Conservation (phyloP, 1,140 invertebrate species). For the Medauroidea extradentata region DNA sequence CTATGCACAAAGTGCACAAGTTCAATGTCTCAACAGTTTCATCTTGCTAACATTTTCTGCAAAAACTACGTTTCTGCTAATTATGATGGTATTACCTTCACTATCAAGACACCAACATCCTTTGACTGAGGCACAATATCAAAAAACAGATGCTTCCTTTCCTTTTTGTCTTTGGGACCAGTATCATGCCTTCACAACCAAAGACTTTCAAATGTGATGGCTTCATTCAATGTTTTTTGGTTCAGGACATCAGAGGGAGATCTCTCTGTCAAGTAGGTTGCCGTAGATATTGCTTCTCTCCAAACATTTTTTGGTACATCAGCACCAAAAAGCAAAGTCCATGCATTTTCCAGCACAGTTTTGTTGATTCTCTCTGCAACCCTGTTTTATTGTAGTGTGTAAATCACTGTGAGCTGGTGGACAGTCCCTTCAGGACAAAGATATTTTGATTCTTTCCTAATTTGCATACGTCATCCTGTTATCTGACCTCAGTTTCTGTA, state of each 20-base stretch:
- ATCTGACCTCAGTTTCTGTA: slow-evolving; percentile 34
- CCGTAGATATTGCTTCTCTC: slow-evolving; percentile 44
- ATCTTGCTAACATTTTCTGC: slow-evolving; percentile 21
- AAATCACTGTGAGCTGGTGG: slow-evolving; percentile 24
- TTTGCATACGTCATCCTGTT: slow-evolving; percentile 36
- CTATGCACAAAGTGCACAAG: too few species aligned
- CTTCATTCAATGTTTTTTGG: slow-evolving; percentile 1
- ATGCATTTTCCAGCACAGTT: slow-evolving; percentile 38
- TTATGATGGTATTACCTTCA: slow-evolving; percentile 16
- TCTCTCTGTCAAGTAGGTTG: slow-evolving; percentile 41
- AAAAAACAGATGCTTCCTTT: slow-evolving; percentile 6
- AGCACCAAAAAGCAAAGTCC: slow-evolving; percentile 33
- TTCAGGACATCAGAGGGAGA: slow-evolving; percentile 20
- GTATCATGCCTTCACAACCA: slow-evolving; percentile 20
- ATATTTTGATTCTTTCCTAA: background rate
- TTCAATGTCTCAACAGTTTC: too few species aligned
- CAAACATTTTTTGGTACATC: slow-evolving; percentile 39
- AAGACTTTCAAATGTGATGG: slow-evolving; percentile 15
- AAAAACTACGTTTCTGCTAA: slow-evolving; percentile 35
- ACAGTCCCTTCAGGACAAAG: slow-evolving; percentile 25
- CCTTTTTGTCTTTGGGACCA: slow-evolving; percentile 3
- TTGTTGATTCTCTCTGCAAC: slow-evolving; percentile 43
- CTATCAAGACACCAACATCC: slow-evolving; percentile 23
- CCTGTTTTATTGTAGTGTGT: slow-evolving; percentile 45
- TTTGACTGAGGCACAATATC: slow-evolving; percentile 26